Evolutionary conservation across 2,888 invertebrate species (phyloP).

Genomic region (Philhelius pedissequus): DNA sequence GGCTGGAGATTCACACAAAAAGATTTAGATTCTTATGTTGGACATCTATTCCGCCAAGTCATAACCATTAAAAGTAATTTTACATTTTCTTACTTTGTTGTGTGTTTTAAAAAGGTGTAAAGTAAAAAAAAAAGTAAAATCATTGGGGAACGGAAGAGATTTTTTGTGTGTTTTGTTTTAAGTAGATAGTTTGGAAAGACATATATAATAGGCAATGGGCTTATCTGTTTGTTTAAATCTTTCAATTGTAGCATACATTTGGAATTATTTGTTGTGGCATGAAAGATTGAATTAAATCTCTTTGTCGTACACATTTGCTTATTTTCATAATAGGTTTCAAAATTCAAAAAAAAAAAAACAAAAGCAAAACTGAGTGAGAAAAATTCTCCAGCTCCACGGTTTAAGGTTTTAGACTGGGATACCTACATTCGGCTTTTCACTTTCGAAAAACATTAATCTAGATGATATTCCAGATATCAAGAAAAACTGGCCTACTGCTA

Average conservation of each 20-base stretch:
- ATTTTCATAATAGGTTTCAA: not conserved
- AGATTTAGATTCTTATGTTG: not conserved
- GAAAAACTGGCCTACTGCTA: too few species aligned
- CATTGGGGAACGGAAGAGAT: constrained; percentile 17
- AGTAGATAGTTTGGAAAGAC: not conserved
- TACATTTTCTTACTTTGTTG: not conserved
- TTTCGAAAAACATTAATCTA: too few species aligned
- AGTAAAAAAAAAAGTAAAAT: too few species aligned
- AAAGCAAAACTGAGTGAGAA: not conserved
- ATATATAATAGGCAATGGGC: not conserved
- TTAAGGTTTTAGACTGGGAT: too few species aligned
- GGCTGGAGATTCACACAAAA: not conserved
- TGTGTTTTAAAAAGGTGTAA: not conserved
- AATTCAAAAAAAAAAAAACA: not conserved
- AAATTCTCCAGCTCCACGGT: not conserved
- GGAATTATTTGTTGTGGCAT: not conserved
- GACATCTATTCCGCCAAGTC: constrained; percentile 41
- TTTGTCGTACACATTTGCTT: not conserved
- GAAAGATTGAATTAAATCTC: not conserved
- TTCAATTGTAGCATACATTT: not conserved
- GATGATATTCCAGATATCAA: too few species aligned
- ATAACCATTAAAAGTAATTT: constrained; percentile 34
- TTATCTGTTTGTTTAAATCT: not conserved
- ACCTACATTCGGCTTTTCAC: too few species aligned
- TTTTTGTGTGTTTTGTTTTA: not conserved